Percentiles rank a stretch among this genome's conserved stretches.
Evolutionary conservation across 2,797 vertebrate genomes (phyloP).

Genomic region (Parambassis ranga): DNA sequence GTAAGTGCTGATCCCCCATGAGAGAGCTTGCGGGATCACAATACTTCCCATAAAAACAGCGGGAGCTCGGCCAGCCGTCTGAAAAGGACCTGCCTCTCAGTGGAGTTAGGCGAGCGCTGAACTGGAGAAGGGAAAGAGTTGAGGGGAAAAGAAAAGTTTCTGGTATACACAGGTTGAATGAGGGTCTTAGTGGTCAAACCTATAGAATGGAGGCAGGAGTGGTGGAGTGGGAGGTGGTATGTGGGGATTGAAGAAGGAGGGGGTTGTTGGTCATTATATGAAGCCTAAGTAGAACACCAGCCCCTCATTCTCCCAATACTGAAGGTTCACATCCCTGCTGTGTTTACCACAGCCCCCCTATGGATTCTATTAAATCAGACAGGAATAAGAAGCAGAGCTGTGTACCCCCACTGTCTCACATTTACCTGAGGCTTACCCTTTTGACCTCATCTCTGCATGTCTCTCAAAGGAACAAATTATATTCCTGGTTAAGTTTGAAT

Average conservation of each 20-base stretch:
- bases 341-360: conserved; percentile 72
- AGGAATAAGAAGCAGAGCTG: conserved; percentile 65
- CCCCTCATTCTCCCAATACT: conserved; percentile 62
- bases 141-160: conserved; percentile 55
- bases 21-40: conserved; percentile 73
- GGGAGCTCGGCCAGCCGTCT: conserved; percentile 59
- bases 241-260: conserved; percentile 44
- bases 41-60: conserved; percentile 78
- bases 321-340: conserved; percentile 67
- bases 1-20: conserved; percentile 66
- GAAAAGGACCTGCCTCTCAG: conserved; percentile 66
- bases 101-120: conserved; percentile 50
- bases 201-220: conserved; percentile 62
- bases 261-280: conserved; percentile 69
- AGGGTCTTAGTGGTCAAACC: conserved; percentile 70
- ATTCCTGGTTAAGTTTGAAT: conserved; percentile 55
- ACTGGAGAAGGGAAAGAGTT: conserved; percentile 53
- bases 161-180: conserved; percentile 69
- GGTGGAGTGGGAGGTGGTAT: conserved; percentile 63
- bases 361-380: conserved; percentile 73
- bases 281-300: conserved; percentile 67
- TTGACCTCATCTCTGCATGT: conserved; percentile 64
- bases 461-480: conserved; percentile 57
- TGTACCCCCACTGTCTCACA: conserved; percentile 64
- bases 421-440: conserved; percentile 80